Percentiles rank a stretch among this genome's conserved stretches.
Evolutionary conservation across 1,140 invertebrate species (phyloP).

Genomic region (Helicoverpa zea): DNA sequence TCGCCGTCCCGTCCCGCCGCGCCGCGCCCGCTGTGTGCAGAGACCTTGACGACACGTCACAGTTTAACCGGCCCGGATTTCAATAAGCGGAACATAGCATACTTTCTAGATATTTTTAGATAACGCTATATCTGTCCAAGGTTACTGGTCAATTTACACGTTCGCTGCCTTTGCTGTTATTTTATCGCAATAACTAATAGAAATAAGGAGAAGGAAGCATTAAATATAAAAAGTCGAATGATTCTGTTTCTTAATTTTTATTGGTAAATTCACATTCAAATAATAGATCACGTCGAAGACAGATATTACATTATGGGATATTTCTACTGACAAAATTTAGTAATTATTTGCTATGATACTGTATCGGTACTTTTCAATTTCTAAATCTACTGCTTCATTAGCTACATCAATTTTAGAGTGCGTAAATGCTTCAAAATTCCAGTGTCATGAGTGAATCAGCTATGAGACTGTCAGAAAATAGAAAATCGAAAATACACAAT

Average conservation of each 20-base stretch:
- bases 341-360: constrained; percentile 82
- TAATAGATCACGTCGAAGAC: constrained; percentile 83
- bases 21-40: no score
- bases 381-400: constrained; percentile 80
- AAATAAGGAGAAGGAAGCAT: background rate
- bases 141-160: background rate
- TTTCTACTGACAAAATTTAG: constrained; percentile 84
- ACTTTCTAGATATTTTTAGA: background rate
- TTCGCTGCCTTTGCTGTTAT: no score
- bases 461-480: constrained; percentile 75
- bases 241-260: constrained; percentile 81
- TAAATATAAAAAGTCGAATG: constrained; percentile 56
- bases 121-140: background rate
- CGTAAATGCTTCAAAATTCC: constrained; percentile 84
- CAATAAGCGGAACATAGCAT: no score
- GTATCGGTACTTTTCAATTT: constrained; percentile 81
- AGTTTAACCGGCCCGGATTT: no score
- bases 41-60: no score
- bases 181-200: background rate
- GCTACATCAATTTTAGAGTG: constrained; percentile 82
- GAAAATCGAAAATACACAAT: constrained; percentile 76
- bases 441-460: constrained; percentile 71
- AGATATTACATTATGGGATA: constrained; percentile 81
- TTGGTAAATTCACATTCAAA: constrained; percentile 87
- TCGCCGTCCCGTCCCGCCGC: no score